Base-by-base conservation (phyloP, 2,888 invertebrate species). In the Drosophila niveifrons region DNA sequence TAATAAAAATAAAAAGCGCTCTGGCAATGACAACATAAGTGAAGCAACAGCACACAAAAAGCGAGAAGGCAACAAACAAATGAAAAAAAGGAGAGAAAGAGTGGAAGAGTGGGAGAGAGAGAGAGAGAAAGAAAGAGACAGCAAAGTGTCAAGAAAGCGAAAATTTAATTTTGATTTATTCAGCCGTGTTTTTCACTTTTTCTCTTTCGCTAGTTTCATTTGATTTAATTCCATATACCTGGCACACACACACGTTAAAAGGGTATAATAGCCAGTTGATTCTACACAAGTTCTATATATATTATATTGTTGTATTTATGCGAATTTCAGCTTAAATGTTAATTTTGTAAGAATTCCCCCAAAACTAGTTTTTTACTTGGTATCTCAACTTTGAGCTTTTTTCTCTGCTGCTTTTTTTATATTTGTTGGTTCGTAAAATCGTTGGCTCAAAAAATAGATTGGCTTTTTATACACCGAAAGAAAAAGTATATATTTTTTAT, bases 151-250 rank as follows among this genome's bases (percentile, higher is more conserved):
- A 82, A 84, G 85, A 80, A 87, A 80, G 80, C 87, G 76, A 87
- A 78, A 82, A 84, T 84, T 84, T 84, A 87, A 84, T 82, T 84
- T 84, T 87, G 85, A 84, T 84, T 87, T 84, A 84, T 84, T 87
- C 36, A 36, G 36, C 36, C 36, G 36, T 36, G 36, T n/a, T n/a
- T n/a, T n/a, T 36, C 36, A n/a, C 36, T n/a, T 36, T 36, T 36
- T 36, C 11, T 4, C 36, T n/a, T 36, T 36, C 36, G n/a, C 36
- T 36, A 36, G 36, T 36, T 36, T 36, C 36, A 36, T 36, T 36
- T 36, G 36, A 36, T 36, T 36, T 36, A 11, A n/a, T n/a, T 36
- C 4, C n/a, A n/a, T 6, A 4, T 36, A 36, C 36, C 36, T 34
- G 11, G 11, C 11, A 11, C 36, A 36, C 3, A 36, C n/a, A 1